A percentile compares a stretch with the other conserved stretches of the same genome.
Conservation (phyloP, 2,888 invertebrate species). For the Harpalus rufipes region DNA sequence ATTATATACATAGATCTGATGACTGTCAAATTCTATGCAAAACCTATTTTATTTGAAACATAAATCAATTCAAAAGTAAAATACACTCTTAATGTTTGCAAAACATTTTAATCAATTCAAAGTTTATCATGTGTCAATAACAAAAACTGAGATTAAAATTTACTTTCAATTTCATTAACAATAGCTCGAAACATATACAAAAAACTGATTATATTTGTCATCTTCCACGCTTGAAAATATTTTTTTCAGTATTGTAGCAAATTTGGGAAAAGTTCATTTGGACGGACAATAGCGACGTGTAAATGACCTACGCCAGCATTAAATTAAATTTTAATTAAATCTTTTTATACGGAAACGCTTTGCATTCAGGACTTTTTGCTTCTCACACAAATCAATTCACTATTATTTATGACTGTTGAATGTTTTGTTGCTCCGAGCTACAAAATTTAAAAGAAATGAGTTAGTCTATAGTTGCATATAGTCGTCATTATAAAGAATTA, state of each 20-base stretch:
- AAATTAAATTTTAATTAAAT: constrained; percentile 47
- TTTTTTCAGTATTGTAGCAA: constrained; percentile 8
- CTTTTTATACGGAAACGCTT: constrained; percentile 42
- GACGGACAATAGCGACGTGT: constrained; percentile 29
- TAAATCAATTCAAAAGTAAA: too few relatives aligned
- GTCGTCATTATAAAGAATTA: too few relatives aligned
- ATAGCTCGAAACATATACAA: background rate
- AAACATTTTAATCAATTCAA: background rate
- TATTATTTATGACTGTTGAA: constrained; percentile 33
- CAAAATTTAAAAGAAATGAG: constrained; percentile 1
- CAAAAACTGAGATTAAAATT: constrained; percentile 21
- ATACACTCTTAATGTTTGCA: background rate
- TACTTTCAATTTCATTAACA: constrained; percentile 17
- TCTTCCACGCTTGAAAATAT: background rate
- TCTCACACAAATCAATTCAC: constrained; percentile 28
- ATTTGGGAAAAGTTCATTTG: constrained; percentile 35
- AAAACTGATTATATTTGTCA: constrained; percentile 43
- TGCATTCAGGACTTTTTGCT: constrained; percentile 40
- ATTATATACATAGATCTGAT: too few relatives aligned
- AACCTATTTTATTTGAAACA: too few relatives aligned
- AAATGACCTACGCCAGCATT: constrained; percentile 33
- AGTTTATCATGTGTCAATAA: background rate
- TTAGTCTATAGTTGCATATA: background rate
- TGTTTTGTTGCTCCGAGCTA: constrained; percentile 5
- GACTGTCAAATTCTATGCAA: too few relatives aligned